A percentile compares a stretch with the other conserved stretches of the same genome.
phyloP scores from a whole-genome alignment of 2,113 vertebrate species.

The Perca flavescens region DNA sequence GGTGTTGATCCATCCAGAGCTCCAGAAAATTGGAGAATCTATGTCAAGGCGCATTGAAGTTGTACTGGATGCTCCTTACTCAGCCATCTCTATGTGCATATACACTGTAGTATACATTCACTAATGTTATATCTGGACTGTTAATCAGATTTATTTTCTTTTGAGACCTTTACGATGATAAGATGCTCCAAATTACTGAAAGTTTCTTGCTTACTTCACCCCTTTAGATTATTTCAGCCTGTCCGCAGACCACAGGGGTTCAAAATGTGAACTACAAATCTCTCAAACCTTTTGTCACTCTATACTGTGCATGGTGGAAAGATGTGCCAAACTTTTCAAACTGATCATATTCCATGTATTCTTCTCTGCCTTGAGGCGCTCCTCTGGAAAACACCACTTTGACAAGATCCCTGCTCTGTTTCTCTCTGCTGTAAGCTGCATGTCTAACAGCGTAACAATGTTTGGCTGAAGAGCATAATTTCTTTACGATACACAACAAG shows the following conservation, averaged over 20 bases:
- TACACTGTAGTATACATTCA: background rate
- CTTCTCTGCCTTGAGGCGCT: conserved; percentile 29
- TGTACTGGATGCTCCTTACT: background rate
- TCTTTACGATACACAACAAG: conserved; percentile 33
- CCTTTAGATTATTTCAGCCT: conserved; percentile 10
- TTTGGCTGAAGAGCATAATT: conserved; percentile 45
- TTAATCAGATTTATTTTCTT: background rate
- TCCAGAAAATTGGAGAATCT: background rate
- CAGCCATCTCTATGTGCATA: background rate
- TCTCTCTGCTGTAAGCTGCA: conserved; percentile 46
- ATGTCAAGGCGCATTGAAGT: background rate
- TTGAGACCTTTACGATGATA: background rate
- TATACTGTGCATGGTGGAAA: background rate
- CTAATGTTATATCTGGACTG: background rate
- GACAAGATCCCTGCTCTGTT: conserved; percentile 46
- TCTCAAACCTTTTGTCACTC: conserved; percentile 13
- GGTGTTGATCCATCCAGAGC: background rate
- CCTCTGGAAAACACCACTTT: conserved; percentile 34
- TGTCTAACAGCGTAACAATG: conserved; percentile 54
- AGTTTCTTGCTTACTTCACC: conserved; percentile 1
- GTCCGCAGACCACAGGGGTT: conserved; percentile 7
- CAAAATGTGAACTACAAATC: background rate
- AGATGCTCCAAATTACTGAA: background rate
- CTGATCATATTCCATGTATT: conserved; percentile 15
- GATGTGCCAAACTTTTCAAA: conserved; percentile 12